A percentile compares a stretch with the other conserved stretches of the same genome.
Evolutionary conservation across 2,888 invertebrate species (phyloP).

Genomic region (Plagodis pulveraria): DNA sequence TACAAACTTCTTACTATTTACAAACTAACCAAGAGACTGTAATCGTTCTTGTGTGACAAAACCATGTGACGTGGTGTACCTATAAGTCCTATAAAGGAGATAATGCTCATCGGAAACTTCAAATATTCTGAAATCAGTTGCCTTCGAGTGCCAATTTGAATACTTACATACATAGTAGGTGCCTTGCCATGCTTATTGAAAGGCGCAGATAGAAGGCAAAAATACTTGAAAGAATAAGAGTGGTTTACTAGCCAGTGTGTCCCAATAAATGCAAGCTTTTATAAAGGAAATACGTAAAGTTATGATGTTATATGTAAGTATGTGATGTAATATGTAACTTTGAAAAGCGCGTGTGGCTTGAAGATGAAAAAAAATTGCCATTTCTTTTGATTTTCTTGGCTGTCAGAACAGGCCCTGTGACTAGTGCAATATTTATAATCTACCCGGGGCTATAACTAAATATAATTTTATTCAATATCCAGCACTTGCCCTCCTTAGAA

Average conservation of each 20-base stretch:
- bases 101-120: constrained; percentile 16
- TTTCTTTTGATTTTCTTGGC: too few species aligned
- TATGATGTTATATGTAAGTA: too few species aligned
- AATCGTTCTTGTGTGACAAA: not conserved
- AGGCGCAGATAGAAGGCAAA: constrained; percentile 17
- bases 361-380: too few species aligned
- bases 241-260: not conserved
- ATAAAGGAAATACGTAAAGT: too few species aligned
- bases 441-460: too few species aligned
- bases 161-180: constrained; percentile 35
- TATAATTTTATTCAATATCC: too few species aligned
- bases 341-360: too few species aligned
- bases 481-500: too few species aligned
- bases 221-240: constrained; percentile 13
- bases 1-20: not conserved
- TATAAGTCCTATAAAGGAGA: not conserved
- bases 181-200: constrained; percentile 33
- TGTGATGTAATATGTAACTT: too few species aligned
- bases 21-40: not conserved
- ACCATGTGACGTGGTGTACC: not conserved
- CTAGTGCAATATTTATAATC: too few species aligned
- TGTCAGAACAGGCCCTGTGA: too few species aligned
- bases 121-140: constrained; percentile 33
- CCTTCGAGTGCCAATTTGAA: constrained; percentile 38
- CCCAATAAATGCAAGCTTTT: too few species aligned